Evolutionary conservation across 2,113 vertebrate genomes (phyloP).

Genomic region (Montifringilla adamsi): DNA sequence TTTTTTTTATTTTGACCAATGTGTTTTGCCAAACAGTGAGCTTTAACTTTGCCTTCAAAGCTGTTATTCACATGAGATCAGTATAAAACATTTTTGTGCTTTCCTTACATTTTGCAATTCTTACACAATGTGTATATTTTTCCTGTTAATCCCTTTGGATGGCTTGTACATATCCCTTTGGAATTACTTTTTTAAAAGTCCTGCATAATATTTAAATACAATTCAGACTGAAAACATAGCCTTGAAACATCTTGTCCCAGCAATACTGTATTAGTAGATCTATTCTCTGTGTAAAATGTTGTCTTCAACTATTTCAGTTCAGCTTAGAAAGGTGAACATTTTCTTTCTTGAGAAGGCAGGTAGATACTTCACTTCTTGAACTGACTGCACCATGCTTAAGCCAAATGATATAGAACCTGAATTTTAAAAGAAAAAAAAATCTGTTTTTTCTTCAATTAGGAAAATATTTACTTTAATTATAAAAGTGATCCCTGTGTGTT

Average conservation of each 20-base stretch:
- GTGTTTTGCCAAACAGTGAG: background rate
- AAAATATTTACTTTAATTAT: background rate
- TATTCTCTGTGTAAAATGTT: background rate
- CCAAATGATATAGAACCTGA: fast-evolving
- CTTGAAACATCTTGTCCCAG: background rate
- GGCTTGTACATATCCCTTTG: background rate
- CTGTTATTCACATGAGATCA: background rate
- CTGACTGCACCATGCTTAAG: background rate
- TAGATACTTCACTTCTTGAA: background rate
- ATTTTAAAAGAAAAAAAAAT: background rate
- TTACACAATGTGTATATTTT: background rate
- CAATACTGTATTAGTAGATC: background rate
- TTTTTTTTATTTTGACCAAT: background rate
- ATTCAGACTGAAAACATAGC: background rate
- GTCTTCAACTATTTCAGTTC: background rate
- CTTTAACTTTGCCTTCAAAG: background rate
- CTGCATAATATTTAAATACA: background rate
- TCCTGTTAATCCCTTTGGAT: background rate
- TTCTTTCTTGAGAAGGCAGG: background rate
- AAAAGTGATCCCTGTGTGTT: background rate
- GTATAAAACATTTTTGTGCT: background rate
- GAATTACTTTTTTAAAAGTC: background rate
- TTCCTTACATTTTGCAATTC: background rate
- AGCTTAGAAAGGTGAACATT: background rate
- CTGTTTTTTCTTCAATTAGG: background rate